Evolutionary conservation across 2,888 invertebrate species (phyloP).

Genomic region (Epistrophe eligans): DNA sequence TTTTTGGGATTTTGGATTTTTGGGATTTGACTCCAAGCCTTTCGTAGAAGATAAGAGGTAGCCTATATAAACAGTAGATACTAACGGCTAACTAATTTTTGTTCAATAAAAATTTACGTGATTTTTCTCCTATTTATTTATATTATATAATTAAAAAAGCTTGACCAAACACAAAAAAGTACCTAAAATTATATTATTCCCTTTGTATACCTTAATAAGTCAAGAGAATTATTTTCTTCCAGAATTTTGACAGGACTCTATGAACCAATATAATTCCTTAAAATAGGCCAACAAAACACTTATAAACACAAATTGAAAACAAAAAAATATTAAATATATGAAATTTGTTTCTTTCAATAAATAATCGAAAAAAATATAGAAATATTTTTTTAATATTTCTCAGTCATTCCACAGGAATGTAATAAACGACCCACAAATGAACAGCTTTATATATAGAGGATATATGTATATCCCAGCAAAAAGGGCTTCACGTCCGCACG

Average conservation of each 20-base stretch:
- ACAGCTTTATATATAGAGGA: conserved; percentile 27
- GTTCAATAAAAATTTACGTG: too few relatives aligned
- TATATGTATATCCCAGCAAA: too few relatives aligned
- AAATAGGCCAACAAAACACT: conserved; percentile 6
- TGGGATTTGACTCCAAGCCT: too few relatives aligned
- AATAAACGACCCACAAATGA: conserved; percentile 50
- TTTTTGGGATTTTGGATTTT: too few relatives aligned
- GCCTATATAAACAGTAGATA: too few relatives aligned
- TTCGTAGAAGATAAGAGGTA: too few relatives aligned
- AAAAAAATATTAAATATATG: conserved; percentile 10
- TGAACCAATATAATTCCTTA: not conserved
- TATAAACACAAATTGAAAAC: not conserved
- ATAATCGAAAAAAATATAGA: not conserved
- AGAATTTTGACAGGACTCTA: not conserved
- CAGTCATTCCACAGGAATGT: conserved; percentile 46
- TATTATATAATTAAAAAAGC: too few relatives aligned
- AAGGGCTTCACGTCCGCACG: conserved; percentile 40
- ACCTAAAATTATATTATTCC: too few relatives aligned
- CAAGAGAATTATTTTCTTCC: not conserved
- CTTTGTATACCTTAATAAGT: too few relatives aligned
- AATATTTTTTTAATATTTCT: conserved; percentile 20
- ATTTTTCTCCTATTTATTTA: too few relatives aligned
- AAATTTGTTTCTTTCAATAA: not conserved
- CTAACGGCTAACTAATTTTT: too few relatives aligned
- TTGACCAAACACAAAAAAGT: too few relatives aligned